Evolutionary conservation across 1,140 invertebrate genomes (phyloP).

Genomic region (Subanguina moxae): DNA sequence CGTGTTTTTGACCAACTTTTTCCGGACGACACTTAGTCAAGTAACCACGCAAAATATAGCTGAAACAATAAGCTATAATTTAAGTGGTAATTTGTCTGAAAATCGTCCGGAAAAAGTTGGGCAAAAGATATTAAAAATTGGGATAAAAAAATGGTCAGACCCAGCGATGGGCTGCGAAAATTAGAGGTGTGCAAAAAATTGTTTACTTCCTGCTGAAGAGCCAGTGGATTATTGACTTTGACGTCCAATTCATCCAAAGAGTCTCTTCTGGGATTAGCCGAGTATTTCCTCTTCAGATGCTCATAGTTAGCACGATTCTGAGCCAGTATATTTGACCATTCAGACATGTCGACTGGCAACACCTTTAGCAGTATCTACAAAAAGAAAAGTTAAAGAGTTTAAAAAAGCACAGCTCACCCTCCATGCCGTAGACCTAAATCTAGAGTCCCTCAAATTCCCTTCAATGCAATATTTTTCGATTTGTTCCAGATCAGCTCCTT

Average conservation of each 20-base stretch:
- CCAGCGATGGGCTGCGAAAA: too few species aligned
- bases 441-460: conserved; percentile 31
- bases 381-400: background rate
- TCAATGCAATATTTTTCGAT: conserved; percentile 26
- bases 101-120: too few species aligned
- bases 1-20: too few species aligned
- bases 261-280: conserved; percentile 21
- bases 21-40: too few species aligned
- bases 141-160: too few species aligned
- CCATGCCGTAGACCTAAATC: conserved; percentile 34
- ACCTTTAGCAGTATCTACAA: conserved; percentile 28
- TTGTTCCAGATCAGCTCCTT: background rate
- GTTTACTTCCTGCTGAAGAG: conserved; percentile 26
- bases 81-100: too few species aligned
- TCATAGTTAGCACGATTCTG: conserved; percentile 18
- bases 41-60: too few species aligned
- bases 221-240: conserved; percentile 36
- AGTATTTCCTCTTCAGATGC: conserved; percentile 23
- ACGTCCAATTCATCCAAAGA: conserved; percentile 5
- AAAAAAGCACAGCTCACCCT: background rate
- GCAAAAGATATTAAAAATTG: too few species aligned
- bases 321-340: conserved; percentile 23
- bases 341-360: conserved; percentile 15
- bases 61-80: too few species aligned
- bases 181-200: background rate